phyloP scores from a whole-genome alignment of 2,888 invertebrate genomes.

The Phaonia tiefii region DNA sequence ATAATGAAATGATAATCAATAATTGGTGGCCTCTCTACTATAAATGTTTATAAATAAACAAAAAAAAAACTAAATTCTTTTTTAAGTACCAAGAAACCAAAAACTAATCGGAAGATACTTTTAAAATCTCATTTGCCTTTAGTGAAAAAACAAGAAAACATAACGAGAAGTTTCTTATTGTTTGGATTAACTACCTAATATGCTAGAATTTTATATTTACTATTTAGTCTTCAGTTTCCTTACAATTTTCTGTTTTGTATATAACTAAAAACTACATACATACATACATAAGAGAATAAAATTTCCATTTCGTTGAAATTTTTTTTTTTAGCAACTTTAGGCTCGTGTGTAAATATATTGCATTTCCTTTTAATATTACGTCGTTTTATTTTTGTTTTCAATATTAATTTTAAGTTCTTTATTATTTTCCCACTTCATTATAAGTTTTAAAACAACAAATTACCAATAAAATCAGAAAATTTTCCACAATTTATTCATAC shows the following conservation, averaged over 20 bases:
- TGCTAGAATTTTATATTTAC: not conserved
- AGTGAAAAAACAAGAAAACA: not conserved
- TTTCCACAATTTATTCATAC: no score
- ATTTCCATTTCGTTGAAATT: not conserved
- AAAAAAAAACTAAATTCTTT: slow-evolving; percentile 26
- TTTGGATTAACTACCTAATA: no score
- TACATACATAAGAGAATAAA: not conserved
- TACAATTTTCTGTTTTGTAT: slow-evolving; percentile 18
- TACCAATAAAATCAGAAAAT: not conserved
- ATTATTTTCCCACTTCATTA: not conserved
- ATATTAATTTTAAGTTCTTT: slow-evolving; percentile 29
- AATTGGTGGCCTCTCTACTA: slow-evolving; percentile 39
- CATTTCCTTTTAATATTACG: slow-evolving; percentile 21
- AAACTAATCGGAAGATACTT: slow-evolving; percentile 21
- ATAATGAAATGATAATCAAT: slow-evolving; percentile 36
- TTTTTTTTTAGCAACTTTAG: not conserved
- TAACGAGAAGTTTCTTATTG: no score
- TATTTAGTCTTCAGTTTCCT: slow-evolving; percentile 17
- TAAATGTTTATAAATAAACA: no score
- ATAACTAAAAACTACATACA: no score
- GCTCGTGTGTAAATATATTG: slow-evolving; percentile 20
- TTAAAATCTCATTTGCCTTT: slow-evolving; percentile 35
- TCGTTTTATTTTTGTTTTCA: slow-evolving; percentile 33
- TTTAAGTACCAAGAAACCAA: slow-evolving; percentile 31
- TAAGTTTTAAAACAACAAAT: slow-evolving; percentile 27